Conservation (phyloP, 2,888 invertebrate genomes). For the Rotaria magnacalcarata region DNA sequence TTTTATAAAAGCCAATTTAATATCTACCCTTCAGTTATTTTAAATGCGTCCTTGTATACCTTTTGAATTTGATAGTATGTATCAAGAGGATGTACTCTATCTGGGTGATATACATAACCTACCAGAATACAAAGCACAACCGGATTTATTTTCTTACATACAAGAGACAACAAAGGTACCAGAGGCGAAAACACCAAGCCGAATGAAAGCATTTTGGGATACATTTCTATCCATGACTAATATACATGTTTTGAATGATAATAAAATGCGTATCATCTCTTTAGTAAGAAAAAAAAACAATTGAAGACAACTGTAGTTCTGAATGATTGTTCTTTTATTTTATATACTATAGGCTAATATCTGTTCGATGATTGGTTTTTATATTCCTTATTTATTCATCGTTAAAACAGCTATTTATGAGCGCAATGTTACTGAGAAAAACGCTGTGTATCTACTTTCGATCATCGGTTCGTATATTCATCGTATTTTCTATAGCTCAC, state of each 20-base stretch:
- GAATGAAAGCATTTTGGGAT: slow-evolving; percentile 13
- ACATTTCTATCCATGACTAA: background rate
- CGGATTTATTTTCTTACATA: background rate
- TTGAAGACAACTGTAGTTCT: background rate
- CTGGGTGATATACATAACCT: background rate
- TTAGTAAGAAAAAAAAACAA: background rate
- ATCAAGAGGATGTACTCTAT: background rate
- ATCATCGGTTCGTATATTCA: too few relatives aligned
- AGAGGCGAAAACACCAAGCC: background rate
- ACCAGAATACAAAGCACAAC: slow-evolving; percentile 8
- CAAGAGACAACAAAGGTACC: slow-evolving; percentile 22
- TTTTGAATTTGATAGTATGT: background rate
- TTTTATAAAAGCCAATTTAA: background rate
- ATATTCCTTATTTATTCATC: too few relatives aligned
- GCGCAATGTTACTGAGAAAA: too few relatives aligned
- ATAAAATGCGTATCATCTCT: background rate
- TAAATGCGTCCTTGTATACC: too few relatives aligned
- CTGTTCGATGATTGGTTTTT: too few relatives aligned
- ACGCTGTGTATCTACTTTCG: too few relatives aligned
- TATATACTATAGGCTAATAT: too few relatives aligned
- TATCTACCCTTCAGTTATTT: background rate
- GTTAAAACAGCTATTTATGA: too few relatives aligned
- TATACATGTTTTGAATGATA: background rate
- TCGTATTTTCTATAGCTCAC: too few relatives aligned
- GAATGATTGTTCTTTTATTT: too few relatives aligned